A percentile compares a stretch with the other conserved stretches of the same genome.
Evolutionary conservation across 2,113 vertebrate genomes (phyloP).

Genomic region (Numida meleagris): DNA sequence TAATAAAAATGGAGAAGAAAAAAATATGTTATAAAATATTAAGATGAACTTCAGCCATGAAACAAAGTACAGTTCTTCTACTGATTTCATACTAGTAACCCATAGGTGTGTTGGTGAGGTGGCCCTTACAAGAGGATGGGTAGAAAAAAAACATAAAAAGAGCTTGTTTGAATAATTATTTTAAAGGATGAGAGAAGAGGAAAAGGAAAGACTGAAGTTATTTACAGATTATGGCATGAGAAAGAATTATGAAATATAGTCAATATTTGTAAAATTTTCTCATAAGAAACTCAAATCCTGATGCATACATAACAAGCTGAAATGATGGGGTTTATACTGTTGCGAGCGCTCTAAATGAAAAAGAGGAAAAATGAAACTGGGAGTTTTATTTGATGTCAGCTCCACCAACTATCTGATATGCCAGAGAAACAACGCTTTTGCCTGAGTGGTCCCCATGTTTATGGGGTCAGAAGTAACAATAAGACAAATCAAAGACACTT

Average conservation of each 20-base stretch:
- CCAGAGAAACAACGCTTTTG: conserved; percentile 1
- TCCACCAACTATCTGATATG: neutral
- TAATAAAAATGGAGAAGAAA: neutral
- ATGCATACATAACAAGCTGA: neutral
- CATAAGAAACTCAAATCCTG: neutral
- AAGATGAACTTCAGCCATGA: neutral
- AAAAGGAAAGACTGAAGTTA: neutral
- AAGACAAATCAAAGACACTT: conserved; percentile 45
- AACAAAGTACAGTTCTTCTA: neutral
- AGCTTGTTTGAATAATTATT: neutral
- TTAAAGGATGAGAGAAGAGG: neutral
- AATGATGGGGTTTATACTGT: neutral
- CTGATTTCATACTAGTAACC: neutral
- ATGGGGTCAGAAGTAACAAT: conserved; percentile 48
- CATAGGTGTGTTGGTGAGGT: neutral
- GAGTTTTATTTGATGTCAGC: conserved; percentile 10
- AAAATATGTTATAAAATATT: neutral
- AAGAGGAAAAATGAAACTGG: neutral
- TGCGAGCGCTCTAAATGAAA: neutral
- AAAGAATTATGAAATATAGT: neutral
- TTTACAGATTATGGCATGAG: neutral
- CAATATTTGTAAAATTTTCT: conserved; percentile 1
- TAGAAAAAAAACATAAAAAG: neutral
- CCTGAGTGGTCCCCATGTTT: conserved; percentile 1
- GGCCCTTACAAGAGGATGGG: neutral